Conservation (phyloP, 2,888 invertebrate genomes). For the Heliconius charithonia region DNA sequence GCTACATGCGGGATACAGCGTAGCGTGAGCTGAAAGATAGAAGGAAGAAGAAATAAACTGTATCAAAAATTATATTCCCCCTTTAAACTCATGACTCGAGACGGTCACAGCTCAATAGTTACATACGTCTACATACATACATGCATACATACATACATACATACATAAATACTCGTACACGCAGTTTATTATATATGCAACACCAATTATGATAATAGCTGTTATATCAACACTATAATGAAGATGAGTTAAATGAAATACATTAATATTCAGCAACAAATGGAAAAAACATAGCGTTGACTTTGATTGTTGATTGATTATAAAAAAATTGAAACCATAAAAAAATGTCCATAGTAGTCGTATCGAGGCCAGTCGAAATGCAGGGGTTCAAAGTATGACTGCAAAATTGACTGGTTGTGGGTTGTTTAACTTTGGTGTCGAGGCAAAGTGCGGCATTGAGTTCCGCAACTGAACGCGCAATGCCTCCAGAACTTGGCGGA, state of each 20-base stretch:
- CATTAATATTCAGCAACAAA: slow-evolving; percentile 28
- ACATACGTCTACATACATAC: neutral
- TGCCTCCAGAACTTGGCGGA: no score
- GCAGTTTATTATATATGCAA: slow-evolving; percentile 32
- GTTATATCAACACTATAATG: slow-evolving; percentile 11
- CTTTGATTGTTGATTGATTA: slow-evolving; percentile 2
- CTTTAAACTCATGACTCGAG: neutral
- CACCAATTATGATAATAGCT: slow-evolving; percentile 37
- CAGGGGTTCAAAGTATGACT: no score
- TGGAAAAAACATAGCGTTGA: slow-evolving; percentile 18
- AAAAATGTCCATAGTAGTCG: neutral
- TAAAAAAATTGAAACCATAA: neutral
- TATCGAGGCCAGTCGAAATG: no score
- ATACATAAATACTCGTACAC: slow-evolving; percentile 12
- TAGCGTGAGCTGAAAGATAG: no score
- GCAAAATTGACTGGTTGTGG: no score
- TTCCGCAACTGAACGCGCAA: no score
- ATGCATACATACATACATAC: neutral
- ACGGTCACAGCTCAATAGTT: slow-evolving; percentile 27
- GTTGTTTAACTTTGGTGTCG: no score
- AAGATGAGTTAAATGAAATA: slow-evolving; percentile 26
- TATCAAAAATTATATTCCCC: neutral
- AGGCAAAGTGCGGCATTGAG: no score
- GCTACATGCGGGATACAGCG: no score
- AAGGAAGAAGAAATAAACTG: no score